Evolutionary conservation across 2,113 vertebrate genomes (phyloP).

Genomic region (Antechinus stuartii): DNA sequence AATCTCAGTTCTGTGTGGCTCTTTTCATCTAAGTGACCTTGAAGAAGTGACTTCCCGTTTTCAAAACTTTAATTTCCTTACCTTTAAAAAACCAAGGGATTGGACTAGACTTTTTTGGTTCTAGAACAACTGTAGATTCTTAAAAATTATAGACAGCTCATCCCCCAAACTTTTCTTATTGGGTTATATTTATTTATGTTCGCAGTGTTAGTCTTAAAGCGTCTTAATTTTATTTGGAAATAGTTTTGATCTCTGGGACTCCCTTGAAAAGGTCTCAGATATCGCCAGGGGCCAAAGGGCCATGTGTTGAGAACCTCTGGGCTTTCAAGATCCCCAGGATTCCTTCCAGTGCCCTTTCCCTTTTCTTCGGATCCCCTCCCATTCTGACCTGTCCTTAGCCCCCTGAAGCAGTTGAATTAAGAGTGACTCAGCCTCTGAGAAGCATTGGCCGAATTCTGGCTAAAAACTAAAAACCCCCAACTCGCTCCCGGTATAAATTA

Average conservation of each 20-base stretch:
- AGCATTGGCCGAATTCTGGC: neutral
- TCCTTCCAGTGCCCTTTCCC: neutral
- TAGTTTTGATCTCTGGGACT: neutral
- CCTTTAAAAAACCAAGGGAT: neutral
- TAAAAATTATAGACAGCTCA: neutral
- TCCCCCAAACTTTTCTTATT: neutral
- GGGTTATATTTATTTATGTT: neutral
- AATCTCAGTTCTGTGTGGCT: neutral
- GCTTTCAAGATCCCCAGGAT: neutral
- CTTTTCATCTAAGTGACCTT: neutral
- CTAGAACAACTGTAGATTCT: neutral
- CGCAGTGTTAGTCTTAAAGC: neutral
- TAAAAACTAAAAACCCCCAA: neutral
- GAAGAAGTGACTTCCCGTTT: neutral
- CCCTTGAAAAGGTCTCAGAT: neutral
- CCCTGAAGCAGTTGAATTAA: neutral
- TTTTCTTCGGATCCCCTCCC: neutral
- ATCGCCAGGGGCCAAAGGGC: neutral
- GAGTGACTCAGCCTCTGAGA: neutral
- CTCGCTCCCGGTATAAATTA: neutral
- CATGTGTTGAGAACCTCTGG: neutral
- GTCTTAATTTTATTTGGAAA: neutral
- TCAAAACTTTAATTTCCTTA: neutral
- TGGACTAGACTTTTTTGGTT: neutral
- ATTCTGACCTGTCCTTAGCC: neutral